Conservation (phyloP, 2,797 vertebrate genomes). For the Silurus aristotelis region DNA sequence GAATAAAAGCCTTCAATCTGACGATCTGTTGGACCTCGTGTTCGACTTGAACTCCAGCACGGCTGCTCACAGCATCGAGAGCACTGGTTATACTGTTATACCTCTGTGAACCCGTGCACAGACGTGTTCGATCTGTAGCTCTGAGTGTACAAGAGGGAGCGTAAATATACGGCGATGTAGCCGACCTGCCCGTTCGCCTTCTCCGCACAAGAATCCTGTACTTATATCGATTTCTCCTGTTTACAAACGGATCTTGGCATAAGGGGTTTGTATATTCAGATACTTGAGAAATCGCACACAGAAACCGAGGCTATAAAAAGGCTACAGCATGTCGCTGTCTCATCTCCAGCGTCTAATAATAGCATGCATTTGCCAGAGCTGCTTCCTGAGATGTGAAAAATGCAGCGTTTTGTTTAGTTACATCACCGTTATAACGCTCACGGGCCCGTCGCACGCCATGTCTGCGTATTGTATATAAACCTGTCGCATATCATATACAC, state of each 20-base stretch:
- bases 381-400: slow-evolving; percentile 21
- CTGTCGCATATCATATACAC: too few relatives aligned
- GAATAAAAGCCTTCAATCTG: too few relatives aligned
- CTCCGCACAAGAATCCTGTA: not conserved
- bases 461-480: too few relatives aligned
- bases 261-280: not conserved
- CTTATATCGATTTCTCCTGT: slow-evolving; percentile 5
- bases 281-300: slow-evolving; percentile 21
- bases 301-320: slow-evolving; percentile 20
- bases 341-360: slow-evolving; percentile 13
- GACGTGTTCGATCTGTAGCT: not conserved
- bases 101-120: not conserved
- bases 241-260: slow-evolving; percentile 14
- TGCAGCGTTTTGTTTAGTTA: slow-evolving; percentile 18
- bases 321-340: slow-evolving; percentile 3
- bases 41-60: not conserved
- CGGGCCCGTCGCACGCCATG: too few relatives aligned
- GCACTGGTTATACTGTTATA: not conserved
- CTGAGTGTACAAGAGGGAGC: not conserved
- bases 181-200: not conserved
- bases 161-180: too few relatives aligned
- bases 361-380: slow-evolving; percentile 9
- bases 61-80: not conserved
- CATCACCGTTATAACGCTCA: not conserved
- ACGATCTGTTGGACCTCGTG: not conserved